Base-by-base conservation (phyloP, 2,888 invertebrate genomes). In the Camptogramma bilineatum region DNA sequence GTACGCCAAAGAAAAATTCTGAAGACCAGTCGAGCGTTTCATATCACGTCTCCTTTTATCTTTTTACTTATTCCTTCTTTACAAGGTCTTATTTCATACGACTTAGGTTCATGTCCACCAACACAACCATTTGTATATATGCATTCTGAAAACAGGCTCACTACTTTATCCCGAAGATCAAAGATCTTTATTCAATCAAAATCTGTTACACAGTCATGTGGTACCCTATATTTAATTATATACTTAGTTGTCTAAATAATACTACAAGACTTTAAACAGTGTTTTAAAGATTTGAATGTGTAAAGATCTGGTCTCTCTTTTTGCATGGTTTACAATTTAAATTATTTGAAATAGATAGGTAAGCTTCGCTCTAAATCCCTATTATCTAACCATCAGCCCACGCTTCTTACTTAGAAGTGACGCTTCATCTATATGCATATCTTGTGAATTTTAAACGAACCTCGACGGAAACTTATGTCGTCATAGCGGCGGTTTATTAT, bases 31-130 rank as follows among this genome's bases (percentile, higher is more conserved):
- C 75, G 78, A 76, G 80, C 81, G 80, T 85, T 84, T 82, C 83
- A 85, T 85, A 85, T 83, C 80, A 79, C 67, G 56, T 56, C 56
- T 52, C 67, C 76, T 84, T 86, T 85, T 82, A 84, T 84, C 78
- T 84, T 82, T 82, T 78, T 78, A 76, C 75, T 74, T 75, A 74
- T 78, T 77, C 72, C 74, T 79, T 74, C 73, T 72, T 77, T 73
- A 73, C 74, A 69, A 68, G 73, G 71, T 80, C 80, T 78, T 77
- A 82, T 82, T 83, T 73, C 73, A 70, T 74, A 71, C 70, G 76
- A 51, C 8, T 28, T 8, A 19, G 51, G 51, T 24, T 44, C 18
- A 8, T 31, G 8, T 9, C 39, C 21, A 21, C n/a, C 39, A 53
- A 5, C 42, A 19, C 7, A 53, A 53, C 17, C 19, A 4, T 3